These are phyloP conservation scores for Sorex araneus DNA, from an alignment of 2,113 vertebrate genomes.

Conservation along the genomic window DNA sequence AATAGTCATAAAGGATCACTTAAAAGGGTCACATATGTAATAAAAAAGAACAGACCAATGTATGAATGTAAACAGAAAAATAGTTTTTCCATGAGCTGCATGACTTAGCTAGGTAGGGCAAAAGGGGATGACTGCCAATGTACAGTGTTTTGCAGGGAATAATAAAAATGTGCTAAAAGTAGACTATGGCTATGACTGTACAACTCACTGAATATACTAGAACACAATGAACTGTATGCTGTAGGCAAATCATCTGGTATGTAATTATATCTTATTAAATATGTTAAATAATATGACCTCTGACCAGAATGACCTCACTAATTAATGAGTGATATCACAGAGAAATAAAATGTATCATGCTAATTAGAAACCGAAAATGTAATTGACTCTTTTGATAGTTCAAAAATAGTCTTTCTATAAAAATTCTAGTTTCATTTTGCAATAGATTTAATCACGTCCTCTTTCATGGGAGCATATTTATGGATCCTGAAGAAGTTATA, in stretches of 20 bases:
- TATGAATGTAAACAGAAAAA: background rate
- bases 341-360: background rate
- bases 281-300: conserved; percentile 38
- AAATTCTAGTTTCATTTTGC: conserved; percentile 19
- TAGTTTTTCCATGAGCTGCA: background rate
- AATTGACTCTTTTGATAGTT: background rate
- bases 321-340: background rate
- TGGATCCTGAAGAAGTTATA: background rate
- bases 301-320: conserved; percentile 11
- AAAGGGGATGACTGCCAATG: background rate
- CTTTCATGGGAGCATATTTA: background rate
- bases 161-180: background rate
- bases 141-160: background rate
- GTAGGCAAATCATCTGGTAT: background rate
- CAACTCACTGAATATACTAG: background rate
- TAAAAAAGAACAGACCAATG: background rate
- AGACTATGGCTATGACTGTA: background rate
- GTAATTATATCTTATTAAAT: conserved; percentile 24
- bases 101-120: background rate
- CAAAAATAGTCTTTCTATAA: conserved; percentile 12
- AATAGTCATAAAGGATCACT: background rate
- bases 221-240: background rate
- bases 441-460: background rate
- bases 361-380: conserved; percentile 20
- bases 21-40: background rate